Conservation (phyloP, 2,113 vertebrate species). For the Passer montanus region DNA sequence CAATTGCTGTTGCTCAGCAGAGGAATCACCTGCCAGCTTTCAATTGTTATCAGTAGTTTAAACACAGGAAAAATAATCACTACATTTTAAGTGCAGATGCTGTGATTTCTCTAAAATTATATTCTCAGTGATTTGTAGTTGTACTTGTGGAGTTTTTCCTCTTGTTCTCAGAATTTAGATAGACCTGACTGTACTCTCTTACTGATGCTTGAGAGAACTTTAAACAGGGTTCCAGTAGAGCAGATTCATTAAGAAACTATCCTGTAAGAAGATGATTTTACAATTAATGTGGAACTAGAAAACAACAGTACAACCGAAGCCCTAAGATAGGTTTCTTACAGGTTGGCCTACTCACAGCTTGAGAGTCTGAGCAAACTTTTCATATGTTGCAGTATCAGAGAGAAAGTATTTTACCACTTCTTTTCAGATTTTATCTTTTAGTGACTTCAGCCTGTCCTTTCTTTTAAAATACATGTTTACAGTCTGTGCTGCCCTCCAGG, state of each 20-base stretch:
- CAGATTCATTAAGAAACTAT: not conserved
- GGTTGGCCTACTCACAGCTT: not conserved
- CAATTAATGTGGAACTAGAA: not conserved
- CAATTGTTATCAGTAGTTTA: not conserved
- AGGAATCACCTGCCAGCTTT: not conserved
- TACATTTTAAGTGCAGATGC: not conserved
- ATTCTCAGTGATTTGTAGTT: not conserved
- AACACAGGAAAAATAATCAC: not conserved
- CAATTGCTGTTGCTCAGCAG: not conserved
- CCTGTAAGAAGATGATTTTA: not conserved
- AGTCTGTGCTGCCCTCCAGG: not conserved
- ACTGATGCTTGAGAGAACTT: not conserved
- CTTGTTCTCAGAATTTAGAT: not conserved
- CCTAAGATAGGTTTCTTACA: not conserved
- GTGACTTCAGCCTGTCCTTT: not conserved
- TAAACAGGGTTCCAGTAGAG: not conserved
- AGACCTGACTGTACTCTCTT: not conserved
- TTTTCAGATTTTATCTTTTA: not conserved
- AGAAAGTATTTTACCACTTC: not conserved
- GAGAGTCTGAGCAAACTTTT: not conserved
- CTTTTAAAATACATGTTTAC: not conserved
- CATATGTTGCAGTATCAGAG: not conserved
- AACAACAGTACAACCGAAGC: not conserved
- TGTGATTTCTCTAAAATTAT: not conserved
- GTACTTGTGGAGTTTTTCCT: not conserved